phyloP scores from a whole-genome alignment of 2,888 invertebrate species.

The Deladenus siricidicola region DNA sequence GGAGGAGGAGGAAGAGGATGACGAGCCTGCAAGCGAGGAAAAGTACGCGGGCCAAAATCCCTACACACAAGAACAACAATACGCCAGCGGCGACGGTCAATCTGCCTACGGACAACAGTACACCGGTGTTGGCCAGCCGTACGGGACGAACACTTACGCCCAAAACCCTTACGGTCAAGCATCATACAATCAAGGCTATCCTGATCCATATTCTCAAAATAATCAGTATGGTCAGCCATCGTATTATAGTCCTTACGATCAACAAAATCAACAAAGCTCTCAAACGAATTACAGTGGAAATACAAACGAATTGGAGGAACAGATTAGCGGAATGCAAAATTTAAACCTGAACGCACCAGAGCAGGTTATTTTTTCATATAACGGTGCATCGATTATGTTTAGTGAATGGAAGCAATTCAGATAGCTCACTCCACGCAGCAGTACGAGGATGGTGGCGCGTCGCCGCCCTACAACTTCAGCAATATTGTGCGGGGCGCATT shows the following conservation, averaged over 20 bases:
- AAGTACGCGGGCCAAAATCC: conserved; percentile 7
- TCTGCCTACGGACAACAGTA: neutral
- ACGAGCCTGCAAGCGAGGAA: conserved; percentile 10
- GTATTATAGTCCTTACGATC: too few relatives aligned
- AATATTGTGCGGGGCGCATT: conserved; percentile 16
- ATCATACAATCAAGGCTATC: too few relatives aligned
- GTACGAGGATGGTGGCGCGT: conserved; percentile 4
- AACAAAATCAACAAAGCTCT: too few relatives aligned
- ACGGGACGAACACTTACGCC: neutral
- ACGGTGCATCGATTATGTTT: too few relatives aligned
- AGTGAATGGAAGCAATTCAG: neutral
- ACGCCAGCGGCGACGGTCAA: neutral
- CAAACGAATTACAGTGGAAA: too few relatives aligned
- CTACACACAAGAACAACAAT: conserved; percentile 7
- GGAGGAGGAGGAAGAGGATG: conserved; percentile 13
- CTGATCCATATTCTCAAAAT: too few relatives aligned
- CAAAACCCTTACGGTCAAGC: too few relatives aligned
- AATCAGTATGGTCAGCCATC: too few relatives aligned
- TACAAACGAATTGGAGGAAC: neutral
- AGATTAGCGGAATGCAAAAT: neutral
- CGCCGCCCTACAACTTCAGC: conserved; percentile 16
- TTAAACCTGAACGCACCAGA: neutral
- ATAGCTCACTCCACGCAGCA: conserved; percentile 10
- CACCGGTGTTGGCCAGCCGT: neutral
- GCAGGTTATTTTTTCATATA: neutral